Evolutionary conservation across 2,888 invertebrate genomes (phyloP).

Genomic region (Drosophila eohydei): DNA sequence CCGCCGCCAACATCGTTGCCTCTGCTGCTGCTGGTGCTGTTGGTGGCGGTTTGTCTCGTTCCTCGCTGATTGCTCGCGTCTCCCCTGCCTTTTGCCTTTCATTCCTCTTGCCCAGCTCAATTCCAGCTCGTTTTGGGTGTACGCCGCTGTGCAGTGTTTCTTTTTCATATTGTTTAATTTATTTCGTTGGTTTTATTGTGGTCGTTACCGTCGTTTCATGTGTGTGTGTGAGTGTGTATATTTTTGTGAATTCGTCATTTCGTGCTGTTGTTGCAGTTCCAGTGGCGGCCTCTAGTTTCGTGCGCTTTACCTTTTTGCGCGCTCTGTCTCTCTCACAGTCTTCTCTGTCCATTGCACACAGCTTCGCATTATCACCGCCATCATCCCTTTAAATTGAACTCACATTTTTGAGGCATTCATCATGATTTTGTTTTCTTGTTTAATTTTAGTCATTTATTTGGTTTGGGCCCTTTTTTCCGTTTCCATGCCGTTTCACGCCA

Average conservation of each 20-base stretch:
- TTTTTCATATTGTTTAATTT: constrained; percentile 80
- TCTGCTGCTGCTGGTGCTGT: constrained; percentile 25
- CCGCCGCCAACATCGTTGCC: constrained; percentile 15
- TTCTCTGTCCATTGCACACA: constrained; percentile 36
- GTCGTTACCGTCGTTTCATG: constrained; percentile 42
- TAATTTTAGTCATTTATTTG: constrained; percentile 72
- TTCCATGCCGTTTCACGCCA: constrained; percentile 29
- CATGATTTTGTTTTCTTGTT: constrained; percentile 74
- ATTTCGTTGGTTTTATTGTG: constrained; percentile 78
- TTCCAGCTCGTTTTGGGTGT: constrained; percentile 65
- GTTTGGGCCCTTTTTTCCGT: constrained; percentile 46
- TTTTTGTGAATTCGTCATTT: constrained; percentile 52
- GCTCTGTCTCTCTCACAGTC: constrained; percentile 1
- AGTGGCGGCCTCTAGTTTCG: constrained; percentile 25
- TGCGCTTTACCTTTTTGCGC: constrained; percentile 35
- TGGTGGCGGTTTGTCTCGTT: constrained; percentile 64
- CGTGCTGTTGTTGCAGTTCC: constrained; percentile 40
- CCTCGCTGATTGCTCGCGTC: constrained; percentile 53
- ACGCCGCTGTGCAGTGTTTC: constrained; percentile 64
- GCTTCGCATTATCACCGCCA: constrained; percentile 35
- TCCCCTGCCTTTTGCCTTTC: constrained; percentile 20
- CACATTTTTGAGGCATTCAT: constrained; percentile 66
- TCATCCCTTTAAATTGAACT: constrained; percentile 54
- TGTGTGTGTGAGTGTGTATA: constrained; percentile 32
- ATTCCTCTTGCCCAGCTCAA: constrained; percentile 28